Base-by-base conservation (phyloP, 2,888 invertebrate species). In the Pyrrhopygopsis socrates region DNA sequence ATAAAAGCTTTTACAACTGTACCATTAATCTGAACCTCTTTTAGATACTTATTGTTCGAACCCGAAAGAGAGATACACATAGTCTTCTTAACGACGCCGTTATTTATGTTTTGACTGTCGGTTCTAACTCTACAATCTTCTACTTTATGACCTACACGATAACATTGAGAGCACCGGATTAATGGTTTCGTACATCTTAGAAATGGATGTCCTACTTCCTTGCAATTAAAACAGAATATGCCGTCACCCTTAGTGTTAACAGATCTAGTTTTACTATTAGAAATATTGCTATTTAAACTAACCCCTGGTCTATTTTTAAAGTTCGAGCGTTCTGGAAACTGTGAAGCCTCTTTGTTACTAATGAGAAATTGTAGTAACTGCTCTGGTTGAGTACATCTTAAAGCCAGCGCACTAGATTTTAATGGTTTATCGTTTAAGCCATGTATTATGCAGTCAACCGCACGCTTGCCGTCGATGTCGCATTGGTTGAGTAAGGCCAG, bases 401-500 rank as follows among this genome's bases (percentile, higher is more conserved):
- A n/a, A 1, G 50, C 20, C 4, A 50, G n/a, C n/a, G 58, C 58
- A 4, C 86, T 63, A 0, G 86, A 81, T 54, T 60, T 70, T 18
- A 84, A 54, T n/a, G 81, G 76, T 79, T 63, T 86, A 67, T 88
- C 86, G 0, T 22, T 82, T 11, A 88, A 38, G 1, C 88, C 88
- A n/a, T 86, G 88, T n/a, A 86, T 84, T 9, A 88, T 77, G 30
- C 88, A 88, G 0, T 88, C 88, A 3, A 70, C 89, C 0, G 86
- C 89, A 5, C 83, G 84, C 2, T 41, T 74, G 50, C 30, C 50
- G 68, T 22, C 71, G 30, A 34, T 30, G 18, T 74, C 76, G 27
- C 76, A 65, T 65, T 41, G 63, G 6, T 41, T 76, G 6, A 65
- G n/a, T 13, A 76, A 30, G 22, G 76, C 41, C 4, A 76, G 29